Conservation (phyloP, 2,113 vertebrate species). For the Sciurus niger region DNA sequence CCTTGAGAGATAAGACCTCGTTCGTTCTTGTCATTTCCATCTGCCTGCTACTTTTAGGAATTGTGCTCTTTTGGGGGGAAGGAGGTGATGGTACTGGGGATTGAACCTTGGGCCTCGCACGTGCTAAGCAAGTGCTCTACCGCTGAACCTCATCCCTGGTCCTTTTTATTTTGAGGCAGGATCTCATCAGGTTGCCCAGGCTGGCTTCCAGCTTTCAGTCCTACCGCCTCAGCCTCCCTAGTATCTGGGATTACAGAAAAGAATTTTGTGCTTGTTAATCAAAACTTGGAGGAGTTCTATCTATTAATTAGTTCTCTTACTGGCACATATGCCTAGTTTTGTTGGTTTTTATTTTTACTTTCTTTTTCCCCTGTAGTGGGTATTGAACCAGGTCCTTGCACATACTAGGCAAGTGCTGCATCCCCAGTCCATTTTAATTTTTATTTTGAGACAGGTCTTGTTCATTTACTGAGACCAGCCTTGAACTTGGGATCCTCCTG, state of each 20-base stretch:
- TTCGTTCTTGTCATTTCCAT: background rate
- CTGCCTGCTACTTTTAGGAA: background rate
- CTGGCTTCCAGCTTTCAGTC: background rate
- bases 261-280: background rate
- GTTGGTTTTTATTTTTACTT: conserved; percentile 26
- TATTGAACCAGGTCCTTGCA: background rate
- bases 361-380: background rate
- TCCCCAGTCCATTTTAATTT: too few species aligned
- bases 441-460: background rate
- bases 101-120: background rate
- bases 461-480: background rate
- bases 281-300: background rate
- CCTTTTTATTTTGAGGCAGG: background rate
- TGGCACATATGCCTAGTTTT: background rate
- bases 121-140: background rate
- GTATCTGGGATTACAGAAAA: background rate
- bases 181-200: background rate
- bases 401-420: background rate
- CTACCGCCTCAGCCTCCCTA: background rate
- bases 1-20: background rate
- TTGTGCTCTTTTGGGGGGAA: background rate
- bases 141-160: background rate
- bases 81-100: background rate
- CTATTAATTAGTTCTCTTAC: background rate
- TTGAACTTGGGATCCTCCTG: background rate